Base-by-base conservation (phyloP, 2,797 vertebrate genomes). In the Threskiornis aethiopicus region DNA sequence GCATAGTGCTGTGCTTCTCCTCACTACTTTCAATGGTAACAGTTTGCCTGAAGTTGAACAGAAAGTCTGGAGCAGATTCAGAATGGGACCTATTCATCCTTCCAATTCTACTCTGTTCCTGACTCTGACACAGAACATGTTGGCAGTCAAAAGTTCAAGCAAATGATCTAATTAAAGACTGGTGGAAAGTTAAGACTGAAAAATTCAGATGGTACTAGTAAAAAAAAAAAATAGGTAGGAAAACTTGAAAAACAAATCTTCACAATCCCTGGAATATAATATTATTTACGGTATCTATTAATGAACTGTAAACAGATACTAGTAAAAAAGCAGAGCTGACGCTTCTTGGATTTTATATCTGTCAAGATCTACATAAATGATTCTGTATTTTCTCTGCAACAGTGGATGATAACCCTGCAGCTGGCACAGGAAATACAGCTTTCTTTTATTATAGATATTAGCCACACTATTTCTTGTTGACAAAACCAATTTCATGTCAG, bases 381-480 rank as follows among this genome's bases (percentile, higher is more conserved):
- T 71, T 83, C 33, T 65, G 8, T 61, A 42, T 22, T 79, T 90
- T 67, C 46, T 54, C 17, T 47, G 44, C 26, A 84, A 22, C 9
- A 88, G 6, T 24, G 29, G 25, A 24, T 41, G 28, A 65, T n/a
- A 71, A 78, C 6, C 10, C 13, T 51, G 65, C 12, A 67, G 69
- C 2, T 83, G 41, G 9, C 16, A 54, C 5, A 87, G 29, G 35
- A 29, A 86, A 62, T 21, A 67, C 14, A 72, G 35, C 4, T 69
- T 79, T 70, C 20, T 86, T 86, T 72, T 75, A 71, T 7, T 90
- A 28, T 29, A 90, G n/a, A 15, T 22, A 75, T 67, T 73, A 90
- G 37, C 28, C 69, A 35, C 41, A 37, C 11, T 64, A 52, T 25
- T 66, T 75, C 37, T 59, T 91, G 16, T 29, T 67, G 52, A 62